phyloP scores from a whole-genome alignment of 2,113 vertebrate genomes.

The Catharus bicknelli region DNA sequence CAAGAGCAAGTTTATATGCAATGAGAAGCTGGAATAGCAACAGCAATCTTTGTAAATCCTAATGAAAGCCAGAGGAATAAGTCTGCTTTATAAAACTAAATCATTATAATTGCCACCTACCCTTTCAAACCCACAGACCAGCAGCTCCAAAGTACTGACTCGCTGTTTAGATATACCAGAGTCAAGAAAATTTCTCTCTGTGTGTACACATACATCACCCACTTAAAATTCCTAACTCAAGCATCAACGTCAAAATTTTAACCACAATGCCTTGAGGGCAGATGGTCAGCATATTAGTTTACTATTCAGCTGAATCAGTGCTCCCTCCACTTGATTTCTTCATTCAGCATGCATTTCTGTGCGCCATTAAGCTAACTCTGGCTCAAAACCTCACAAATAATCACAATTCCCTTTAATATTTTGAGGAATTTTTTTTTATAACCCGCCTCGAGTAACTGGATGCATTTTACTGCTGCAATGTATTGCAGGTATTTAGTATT shows the following conservation, averaged over 20 bases:
- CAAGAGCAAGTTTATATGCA: background rate
- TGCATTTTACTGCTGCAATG: background rate
- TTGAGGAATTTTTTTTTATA: background rate
- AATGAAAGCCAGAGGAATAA: background rate
- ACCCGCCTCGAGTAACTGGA: background rate
- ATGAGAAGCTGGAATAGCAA: background rate
- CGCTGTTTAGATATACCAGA: background rate
- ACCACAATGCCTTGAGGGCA: slow-evolving; percentile 21
- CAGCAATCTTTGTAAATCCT: background rate
- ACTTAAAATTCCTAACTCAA: background rate
- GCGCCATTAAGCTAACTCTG: background rate
- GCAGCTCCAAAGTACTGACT: background rate
- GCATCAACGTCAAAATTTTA: slow-evolving; percentile 27
- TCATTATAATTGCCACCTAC: background rate
- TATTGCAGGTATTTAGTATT: background rate
- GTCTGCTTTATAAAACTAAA: background rate
- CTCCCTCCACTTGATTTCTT: background rate
- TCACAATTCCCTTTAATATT: background rate
- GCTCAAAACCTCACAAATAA: background rate
- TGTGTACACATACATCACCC: background rate
- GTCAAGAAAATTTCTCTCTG: background rate
- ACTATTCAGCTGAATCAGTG: slow-evolving; percentile 29
- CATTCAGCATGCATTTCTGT: slow-evolving; percentile 8
- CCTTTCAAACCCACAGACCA: slow-evolving; percentile 5
- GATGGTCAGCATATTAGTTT: slow-evolving; percentile 16